Base-by-base conservation (phyloP, 2,888 invertebrate genomes). In the Ennomos quercinarius region DNA sequence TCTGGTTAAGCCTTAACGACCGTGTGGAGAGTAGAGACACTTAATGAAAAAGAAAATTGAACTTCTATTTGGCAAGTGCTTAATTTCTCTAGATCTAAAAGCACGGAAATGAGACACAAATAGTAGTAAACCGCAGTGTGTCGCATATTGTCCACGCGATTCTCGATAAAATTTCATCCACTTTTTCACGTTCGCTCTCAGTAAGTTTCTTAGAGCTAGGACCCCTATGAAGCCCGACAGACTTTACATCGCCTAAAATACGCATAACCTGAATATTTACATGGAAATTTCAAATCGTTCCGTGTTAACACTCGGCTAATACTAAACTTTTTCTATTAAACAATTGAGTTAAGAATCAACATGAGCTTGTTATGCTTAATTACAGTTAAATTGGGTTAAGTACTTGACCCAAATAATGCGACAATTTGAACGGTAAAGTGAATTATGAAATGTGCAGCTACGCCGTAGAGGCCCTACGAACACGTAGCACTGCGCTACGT, bases 291-390 rank as follows among this genome's bases (percentile, higher is more conserved):
- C 10, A 44, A 43, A 56, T 35, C 1, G 35, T 55, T 61, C 55
- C 60, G 55, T 61, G 60, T 48, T 50, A 51, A 61, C 60, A 47
- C 55, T 51, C 50, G 43, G 42, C 36, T 43, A 55, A 55, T 55
- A 51, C 45, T 58, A 27, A 43, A 42, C 13, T 48, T 47, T 58
- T 58, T 57, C 39, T 42, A 11, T 35, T 11, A 48, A 58, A n/a
- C 46, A 35, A 43, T 58, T 47, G 35, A 13, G 35, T 43, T 47
- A 38, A 36, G 13, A 52, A 27, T 27, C 6, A 27, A 58, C 52
- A 58, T 54, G 44, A 37, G 55, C 51, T 47, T 60, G 50, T 50
- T 50, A 51, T 34, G 49, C 42, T 55, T 50, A 55, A 60, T 60
- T 51, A 36, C 50, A 50, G 50, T 12, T 38, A 55, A 59, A 59